Base-by-base conservation (phyloP, 2,888 invertebrate genomes). In the Dascillus cervinus region DNA sequence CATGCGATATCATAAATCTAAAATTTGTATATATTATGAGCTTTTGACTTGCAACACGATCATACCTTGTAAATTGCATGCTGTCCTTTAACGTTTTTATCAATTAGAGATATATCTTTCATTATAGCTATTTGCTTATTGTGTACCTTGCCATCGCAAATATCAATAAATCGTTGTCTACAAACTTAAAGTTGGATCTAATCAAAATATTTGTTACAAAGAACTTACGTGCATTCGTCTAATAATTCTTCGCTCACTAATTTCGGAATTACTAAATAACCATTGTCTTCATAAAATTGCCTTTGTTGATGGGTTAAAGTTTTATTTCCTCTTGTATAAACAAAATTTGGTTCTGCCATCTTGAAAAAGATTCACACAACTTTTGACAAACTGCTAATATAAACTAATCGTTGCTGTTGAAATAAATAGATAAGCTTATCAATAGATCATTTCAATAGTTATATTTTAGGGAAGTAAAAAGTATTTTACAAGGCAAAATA, bases 211-310 rank as follows among this genome's bases (percentile, higher is more conserved):
- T 11, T n/a, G n/a, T n/a, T n/a, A n/a, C n/a, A n/a, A n/a, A n/a
- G n/a, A n/a, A n/a, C n/a, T n/a, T n/a, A 27, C 79, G 67, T 73
- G 62, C 77, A 83, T 54, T 63, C 68, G 23, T 84, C 77, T 2
- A 90, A 53, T 5, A 80, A 61, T 9, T 74, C 60, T 45, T 74
- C 67, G 6, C 77, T 70, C 9, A 89, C 72, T 9, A 87, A 63
- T 27, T 75, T 73, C 32, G 73, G 78, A 28, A 90, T 71, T 1
- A 90, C 70, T n/a, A 91, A 50, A 55, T 73, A 91, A 1, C 90
- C 90, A 69, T 90, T 84, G 26, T 77, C 73, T 46, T 85, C 80
- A 53, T 88, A 91, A 57, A 82, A 88, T 30, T 69, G 53, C 13
- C 77, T 60, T 56, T 89, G 81, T 17, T 72, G 71, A 1, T 60